Conservation (phyloP, 2,888 invertebrate species). For the Idaea biselata region DNA sequence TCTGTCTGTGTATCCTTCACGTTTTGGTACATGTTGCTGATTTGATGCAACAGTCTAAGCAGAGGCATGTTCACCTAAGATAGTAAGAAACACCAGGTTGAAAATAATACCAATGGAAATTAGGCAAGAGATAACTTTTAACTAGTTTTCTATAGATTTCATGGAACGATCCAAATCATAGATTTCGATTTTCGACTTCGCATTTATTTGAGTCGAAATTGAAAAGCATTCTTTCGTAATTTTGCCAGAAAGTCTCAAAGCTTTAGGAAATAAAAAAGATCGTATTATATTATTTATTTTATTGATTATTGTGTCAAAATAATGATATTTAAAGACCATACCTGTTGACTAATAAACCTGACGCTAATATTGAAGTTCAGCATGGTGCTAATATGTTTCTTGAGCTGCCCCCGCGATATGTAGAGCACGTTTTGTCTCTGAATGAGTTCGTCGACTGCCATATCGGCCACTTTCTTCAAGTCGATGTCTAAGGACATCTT, state of each 20-base stretch:
- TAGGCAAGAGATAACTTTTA: too few relatives aligned
- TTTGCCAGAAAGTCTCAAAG: too few relatives aligned
- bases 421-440: constrained; percentile 92
- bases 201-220: too few relatives aligned
- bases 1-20: constrained; percentile 97
- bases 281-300: too few relatives aligned
- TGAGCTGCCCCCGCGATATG: constrained; percentile 91
- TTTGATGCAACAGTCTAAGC: constrained; percentile 94
- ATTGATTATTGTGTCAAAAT: neutral
- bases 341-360: constrained; percentile 95
- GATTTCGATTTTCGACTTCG: too few relatives aligned
- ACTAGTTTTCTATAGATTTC: too few relatives aligned
- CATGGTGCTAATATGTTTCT: constrained; percentile 94
- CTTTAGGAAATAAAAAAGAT: too few relatives aligned
- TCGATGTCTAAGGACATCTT: constrained; percentile 94
- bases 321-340: constrained; percentile 34
- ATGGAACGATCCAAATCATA: too few relatives aligned
- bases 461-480: constrained; percentile 93
- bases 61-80: constrained; percentile 94
- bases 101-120: neutral
- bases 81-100: neutral
- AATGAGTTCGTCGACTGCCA: constrained; percentile 92
- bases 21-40: constrained; percentile 98
- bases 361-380: constrained; percentile 94
- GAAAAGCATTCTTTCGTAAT: too few relatives aligned